Evolutionary conservation across 2,888 invertebrate genomes (phyloP), one percentile per base, ranked within the genome.

Genomic region (Hirtodrosophila confusa): DNA sequence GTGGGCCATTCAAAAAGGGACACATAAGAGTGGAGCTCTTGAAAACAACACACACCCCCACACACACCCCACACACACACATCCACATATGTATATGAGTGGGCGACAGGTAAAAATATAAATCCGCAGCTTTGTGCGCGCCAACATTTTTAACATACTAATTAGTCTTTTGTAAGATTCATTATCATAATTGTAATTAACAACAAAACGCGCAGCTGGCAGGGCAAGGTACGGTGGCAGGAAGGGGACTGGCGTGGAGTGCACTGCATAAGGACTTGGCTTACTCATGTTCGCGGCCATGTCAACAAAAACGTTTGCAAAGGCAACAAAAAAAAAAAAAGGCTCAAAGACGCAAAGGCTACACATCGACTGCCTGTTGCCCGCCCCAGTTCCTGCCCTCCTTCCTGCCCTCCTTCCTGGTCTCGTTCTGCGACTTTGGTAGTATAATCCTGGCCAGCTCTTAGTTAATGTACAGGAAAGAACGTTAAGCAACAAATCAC

Each of bases 111-210:
- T 75, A 56, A 50, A 71, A 63, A 51, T 73, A 78, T 69, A 74
- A 64, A 69, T 74, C 70, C 66, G 66, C 50, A 36, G 73, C 73
- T 74, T 71, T 74, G 76, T 76, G 76, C 50, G 57, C 71, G 71
- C 65, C 68, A 68, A 77, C 86, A 85, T 82, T 83, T 83, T 83
- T 79, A 87, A 85, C 88, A 87, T 87, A 82, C 83, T 83, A 87
- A 83, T 83, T 83, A 83, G 83, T 69, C 82, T 76, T 87, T 87
- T 82, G 86, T 76, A 83, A 82, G 88, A 83, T 85, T 87, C 86
- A 87, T 83, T 83, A 83, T 87, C 83, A 83, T 87, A 87, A 83
- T 85, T 87, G 87, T 74, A 83, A 83, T 87, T 87, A 83, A 85
- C 76, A 78, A 78, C 87, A 86, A 78, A 78, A 76, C 67, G 56